Conservation (phyloP, 2,113 vertebrate genomes). For the Gallinago media region DNA sequence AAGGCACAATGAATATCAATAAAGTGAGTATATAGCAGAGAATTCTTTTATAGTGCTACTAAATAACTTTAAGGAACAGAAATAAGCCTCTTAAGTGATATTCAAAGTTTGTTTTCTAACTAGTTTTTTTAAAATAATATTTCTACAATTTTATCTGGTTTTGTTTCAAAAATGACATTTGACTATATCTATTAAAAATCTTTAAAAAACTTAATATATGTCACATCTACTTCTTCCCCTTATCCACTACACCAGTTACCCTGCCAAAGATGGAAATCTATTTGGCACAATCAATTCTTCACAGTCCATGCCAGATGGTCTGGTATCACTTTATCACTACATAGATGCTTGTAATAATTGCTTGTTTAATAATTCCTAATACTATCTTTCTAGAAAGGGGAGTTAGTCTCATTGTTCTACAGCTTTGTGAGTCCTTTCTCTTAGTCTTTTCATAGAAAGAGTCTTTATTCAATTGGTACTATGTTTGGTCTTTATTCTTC, state of each 20-base stretch:
- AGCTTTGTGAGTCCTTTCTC: neutral
- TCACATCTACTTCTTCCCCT: neutral
- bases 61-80: neutral
- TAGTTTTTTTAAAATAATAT: neutral
- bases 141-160: neutral
- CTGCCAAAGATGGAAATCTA: neutral
- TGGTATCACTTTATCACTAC: neutral
- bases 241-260: neutral
- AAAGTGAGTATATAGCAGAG: neutral
- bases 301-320: neutral
- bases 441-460: neutral
- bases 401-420: neutral
- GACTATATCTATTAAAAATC: neutral
- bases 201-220: neutral
- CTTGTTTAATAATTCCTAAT: neutral
- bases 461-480: neutral
- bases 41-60: neutral
- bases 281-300: neutral
- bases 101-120: neutral
- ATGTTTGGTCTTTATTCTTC: neutral
- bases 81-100: neutral
- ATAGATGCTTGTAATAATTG: neutral
- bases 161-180: neutral
- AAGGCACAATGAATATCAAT: neutral
- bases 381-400: neutral